These are phyloP conservation scores for Copidosoma floridanum DNA, from an alignment of 1,140 invertebrate species.

Conservation along the genomic window DNA sequence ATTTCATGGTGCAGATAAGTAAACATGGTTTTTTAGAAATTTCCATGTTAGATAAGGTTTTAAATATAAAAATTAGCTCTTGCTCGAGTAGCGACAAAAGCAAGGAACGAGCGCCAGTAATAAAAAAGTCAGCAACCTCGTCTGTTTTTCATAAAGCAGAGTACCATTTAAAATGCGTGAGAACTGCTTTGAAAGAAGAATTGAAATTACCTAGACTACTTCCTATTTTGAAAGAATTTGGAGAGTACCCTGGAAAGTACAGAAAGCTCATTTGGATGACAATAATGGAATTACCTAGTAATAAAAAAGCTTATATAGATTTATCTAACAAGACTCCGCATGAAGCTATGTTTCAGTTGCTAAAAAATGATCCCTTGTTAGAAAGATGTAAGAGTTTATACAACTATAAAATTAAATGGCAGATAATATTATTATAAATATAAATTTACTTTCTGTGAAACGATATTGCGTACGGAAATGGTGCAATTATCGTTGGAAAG, in stretches of 20 bases:
- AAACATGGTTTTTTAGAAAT: slow-evolving; percentile 61
- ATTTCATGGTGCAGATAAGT: slow-evolving; percentile 60
- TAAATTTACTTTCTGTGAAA: no score
- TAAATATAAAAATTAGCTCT: slow-evolving; percentile 14
- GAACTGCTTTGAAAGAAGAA: slow-evolving; percentile 55
- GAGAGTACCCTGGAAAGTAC: slow-evolving; percentile 77
- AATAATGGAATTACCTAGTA: slow-evolving; percentile 72
- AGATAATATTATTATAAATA: no score
- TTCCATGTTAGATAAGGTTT: slow-evolving; percentile 40
- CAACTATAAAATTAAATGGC: no score
- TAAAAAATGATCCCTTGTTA: slow-evolving; percentile 67
- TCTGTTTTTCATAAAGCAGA: slow-evolving; percentile 34
- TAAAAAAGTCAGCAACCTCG: slow-evolving; percentile 20
- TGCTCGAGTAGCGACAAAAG: slow-evolving; percentile 14
- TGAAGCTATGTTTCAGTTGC: slow-evolving; percentile 58
- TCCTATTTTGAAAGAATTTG: slow-evolving; percentile 74
- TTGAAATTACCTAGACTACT: slow-evolving; percentile 61
- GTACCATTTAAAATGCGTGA: slow-evolving; percentile 41
- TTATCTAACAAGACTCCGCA: slow-evolving; percentile 67
- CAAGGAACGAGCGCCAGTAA: no score
- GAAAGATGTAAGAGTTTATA: slow-evolving; percentile 64
- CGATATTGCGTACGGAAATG: no score
- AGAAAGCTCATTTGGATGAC: slow-evolving; percentile 77
- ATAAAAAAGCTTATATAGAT: slow-evolving; percentile 66
- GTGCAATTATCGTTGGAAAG: no score